Evolutionary conservation across 2,888 invertebrate genomes (phyloP).

Genomic region (Imbricaverruca yamaguchii): DNA sequence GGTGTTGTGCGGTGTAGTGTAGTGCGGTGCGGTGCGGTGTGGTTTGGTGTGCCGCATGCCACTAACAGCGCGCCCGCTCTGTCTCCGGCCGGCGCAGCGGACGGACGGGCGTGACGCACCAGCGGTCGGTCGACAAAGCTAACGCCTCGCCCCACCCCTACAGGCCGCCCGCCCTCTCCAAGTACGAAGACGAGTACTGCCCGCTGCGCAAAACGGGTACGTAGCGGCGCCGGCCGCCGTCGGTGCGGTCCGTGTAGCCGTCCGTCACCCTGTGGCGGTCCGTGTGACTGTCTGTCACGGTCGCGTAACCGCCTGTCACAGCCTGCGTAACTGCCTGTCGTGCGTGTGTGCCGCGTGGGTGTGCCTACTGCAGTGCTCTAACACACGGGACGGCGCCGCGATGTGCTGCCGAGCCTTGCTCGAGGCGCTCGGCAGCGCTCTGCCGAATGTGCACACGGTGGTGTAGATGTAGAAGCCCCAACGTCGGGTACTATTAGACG

Average conservation of each 20-base stretch:
- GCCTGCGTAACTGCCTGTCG: too few species aligned
- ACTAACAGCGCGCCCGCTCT: background rate
- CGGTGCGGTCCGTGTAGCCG: background rate
- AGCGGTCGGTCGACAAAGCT: constrained; percentile 8
- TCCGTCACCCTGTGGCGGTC: background rate
- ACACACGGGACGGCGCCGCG: too few species aligned
- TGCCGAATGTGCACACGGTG: too few species aligned
- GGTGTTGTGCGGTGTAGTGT: too few species aligned
- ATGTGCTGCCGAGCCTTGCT: too few species aligned
- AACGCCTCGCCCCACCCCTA: constrained; percentile 42
- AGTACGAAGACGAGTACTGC: constrained; percentile 67
- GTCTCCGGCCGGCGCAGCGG: background rate
- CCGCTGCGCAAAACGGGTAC: constrained; percentile 91
- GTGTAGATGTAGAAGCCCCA: too few species aligned
- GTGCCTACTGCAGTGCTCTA: too few species aligned
- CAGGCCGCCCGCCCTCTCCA: constrained; percentile 44
- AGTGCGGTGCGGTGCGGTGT: background rate
- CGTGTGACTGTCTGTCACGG: background rate
- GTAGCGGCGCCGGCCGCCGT: background rate
- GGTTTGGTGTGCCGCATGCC: background rate
- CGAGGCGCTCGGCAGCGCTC: too few species aligned
- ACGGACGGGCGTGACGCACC: background rate
- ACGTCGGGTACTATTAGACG: too few species aligned
- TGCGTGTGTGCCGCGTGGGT: too few species aligned
- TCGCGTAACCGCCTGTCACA: too few species aligned